Conservation (phyloP, 1,140 invertebrate genomes). For the Teleogryllus occipitalis region DNA sequence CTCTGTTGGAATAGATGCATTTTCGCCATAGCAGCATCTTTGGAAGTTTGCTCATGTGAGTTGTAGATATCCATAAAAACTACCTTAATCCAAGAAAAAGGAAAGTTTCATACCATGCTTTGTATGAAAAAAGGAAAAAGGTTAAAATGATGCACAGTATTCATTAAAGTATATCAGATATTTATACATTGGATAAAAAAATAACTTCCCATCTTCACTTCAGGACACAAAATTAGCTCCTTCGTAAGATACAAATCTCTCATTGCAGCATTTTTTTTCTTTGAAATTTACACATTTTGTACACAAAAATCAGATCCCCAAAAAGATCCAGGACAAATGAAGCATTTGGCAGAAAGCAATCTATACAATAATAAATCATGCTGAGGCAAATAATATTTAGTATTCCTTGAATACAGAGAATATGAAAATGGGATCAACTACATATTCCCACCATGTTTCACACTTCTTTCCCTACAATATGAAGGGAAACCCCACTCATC, state of each 20-base stretch:
- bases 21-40: not conserved
- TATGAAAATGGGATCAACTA: not conserved
- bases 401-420: not conserved
- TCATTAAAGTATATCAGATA: not conserved
- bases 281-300: not conserved
- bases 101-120: not conserved
- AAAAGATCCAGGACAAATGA: not conserved
- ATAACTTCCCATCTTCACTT: not conserved
- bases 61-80: not conserved
- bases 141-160: constrained; percentile 1
- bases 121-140: not conserved
- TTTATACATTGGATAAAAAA: not conserved
- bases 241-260: not conserved
- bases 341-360: not conserved
- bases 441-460: not conserved
- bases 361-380: not conserved
- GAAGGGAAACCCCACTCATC: too few species aligned
- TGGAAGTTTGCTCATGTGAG: not conserved
- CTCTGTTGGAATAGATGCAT: not conserved
- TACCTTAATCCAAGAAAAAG: not conserved
- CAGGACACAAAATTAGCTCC: not conserved
- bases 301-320: not conserved
- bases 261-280: not conserved
- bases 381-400: not conserved
- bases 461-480: not conserved